Evolutionary conservation across 2,888 invertebrate species (phyloP).

Genomic region (Hemicrepidius hirtus): DNA sequence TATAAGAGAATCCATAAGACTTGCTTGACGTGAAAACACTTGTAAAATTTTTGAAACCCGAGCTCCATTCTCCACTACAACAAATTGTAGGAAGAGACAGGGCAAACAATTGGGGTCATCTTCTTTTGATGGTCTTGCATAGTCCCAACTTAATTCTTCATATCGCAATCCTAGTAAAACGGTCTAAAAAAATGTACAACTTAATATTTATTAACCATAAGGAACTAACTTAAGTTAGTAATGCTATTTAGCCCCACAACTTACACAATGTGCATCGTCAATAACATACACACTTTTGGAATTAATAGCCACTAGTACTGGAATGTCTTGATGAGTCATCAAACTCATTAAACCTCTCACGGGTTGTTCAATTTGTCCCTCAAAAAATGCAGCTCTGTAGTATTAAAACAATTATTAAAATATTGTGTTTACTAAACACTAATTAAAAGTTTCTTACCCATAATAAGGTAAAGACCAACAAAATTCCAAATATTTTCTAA

Average conservation of each 20-base stretch:
- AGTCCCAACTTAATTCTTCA: constrained; percentile 95
- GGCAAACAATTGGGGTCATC: constrained; percentile 91
- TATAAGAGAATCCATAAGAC: constrained; percentile 91
- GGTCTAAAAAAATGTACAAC: constrained; percentile 76
- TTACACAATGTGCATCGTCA: constrained; percentile 88
- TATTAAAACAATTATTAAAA: neutral
- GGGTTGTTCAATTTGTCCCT: constrained; percentile 95
- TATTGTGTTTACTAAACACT: too few species aligned
- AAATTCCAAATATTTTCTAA: constrained; percentile 92
- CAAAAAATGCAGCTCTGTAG: constrained; percentile 91
- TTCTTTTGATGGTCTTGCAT: constrained; percentile 89
- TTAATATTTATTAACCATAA: constrained; percentile 1
- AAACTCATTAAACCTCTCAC: constrained; percentile 89
- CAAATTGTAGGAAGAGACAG: constrained; percentile 94
- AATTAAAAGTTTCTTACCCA: too few species aligned
- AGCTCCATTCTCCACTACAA: constrained; percentile 85
- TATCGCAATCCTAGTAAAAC: constrained; percentile 89
- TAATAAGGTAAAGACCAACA: constrained; percentile 94
- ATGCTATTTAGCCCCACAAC: too few species aligned
- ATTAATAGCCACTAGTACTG: constrained; percentile 92
- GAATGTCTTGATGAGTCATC: constrained; percentile 89
- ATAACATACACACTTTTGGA: constrained; percentile 89
- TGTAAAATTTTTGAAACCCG: constrained; percentile 87
- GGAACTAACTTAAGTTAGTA: too few species aligned
- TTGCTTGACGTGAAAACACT: constrained; percentile 83